Evolutionary conservation across 2,113 vertebrate species (phyloP).

Genomic region (Dipodomys stephensi): DNA sequence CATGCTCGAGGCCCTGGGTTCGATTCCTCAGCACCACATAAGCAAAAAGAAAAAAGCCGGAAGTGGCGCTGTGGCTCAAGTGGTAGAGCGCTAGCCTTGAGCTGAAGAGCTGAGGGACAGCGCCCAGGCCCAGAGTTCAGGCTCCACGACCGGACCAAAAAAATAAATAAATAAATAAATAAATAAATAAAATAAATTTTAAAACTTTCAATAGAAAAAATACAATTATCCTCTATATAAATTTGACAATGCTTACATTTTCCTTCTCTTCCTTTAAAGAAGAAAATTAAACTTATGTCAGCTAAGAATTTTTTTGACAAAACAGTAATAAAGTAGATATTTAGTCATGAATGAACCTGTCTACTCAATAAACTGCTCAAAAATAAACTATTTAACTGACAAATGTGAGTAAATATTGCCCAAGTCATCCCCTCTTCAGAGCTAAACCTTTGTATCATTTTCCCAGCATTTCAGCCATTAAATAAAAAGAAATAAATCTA

Average conservation of each 20-base stretch:
- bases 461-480: conserved; percentile 25
- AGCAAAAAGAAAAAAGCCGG: too few relatives aligned
- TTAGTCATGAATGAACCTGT: conserved; percentile 32
- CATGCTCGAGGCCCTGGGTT: too few relatives aligned
- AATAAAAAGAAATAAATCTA: conserved; percentile 2
- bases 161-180: too few relatives aligned
- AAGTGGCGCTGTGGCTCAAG: too few relatives aligned
- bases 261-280: conserved; percentile 7
- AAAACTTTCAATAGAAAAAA: too few relatives aligned
- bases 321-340: not conserved
- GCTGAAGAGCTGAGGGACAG: too few relatives aligned
- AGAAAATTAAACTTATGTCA: not conserved
- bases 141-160: too few relatives aligned
- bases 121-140: too few relatives aligned
- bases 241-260: conserved; percentile 40
- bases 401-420: conserved; percentile 25
- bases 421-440: not conserved
- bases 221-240: not conserved
- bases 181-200: too few relatives aligned
- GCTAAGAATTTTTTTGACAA: not conserved
- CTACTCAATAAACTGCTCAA: conserved; percentile 55
- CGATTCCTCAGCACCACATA: too few relatives aligned
- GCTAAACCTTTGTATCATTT: conserved; percentile 26
- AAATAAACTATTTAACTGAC: conserved; percentile 60
- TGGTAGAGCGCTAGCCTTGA: too few relatives aligned